These are phyloP conservation scores for Heliconius eleuchia DNA, from an alignment of 1,140 invertebrate species.

Conservation along the genomic window DNA sequence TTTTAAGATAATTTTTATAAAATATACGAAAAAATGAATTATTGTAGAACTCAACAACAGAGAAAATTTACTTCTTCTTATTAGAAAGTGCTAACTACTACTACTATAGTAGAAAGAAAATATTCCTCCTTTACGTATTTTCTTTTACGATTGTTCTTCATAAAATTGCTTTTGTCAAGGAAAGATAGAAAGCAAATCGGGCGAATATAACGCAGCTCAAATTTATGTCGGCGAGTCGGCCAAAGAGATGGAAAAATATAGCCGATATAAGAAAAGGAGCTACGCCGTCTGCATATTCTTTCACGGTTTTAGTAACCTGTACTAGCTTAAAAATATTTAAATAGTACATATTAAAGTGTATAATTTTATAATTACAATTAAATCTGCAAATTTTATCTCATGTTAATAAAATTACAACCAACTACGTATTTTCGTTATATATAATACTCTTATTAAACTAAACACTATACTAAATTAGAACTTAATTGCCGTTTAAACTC, in stretches of 20 bases:
- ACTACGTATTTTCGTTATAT: conserved; percentile 24
- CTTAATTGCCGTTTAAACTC: conserved; percentile 29
- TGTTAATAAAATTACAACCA: not conserved
- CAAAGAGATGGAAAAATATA: conserved; percentile 30
- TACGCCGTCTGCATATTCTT: conserved; percentile 10
- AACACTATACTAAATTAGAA: conserved; percentile 25
- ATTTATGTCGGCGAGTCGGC: conserved; percentile 44
- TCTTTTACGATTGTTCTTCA: conserved; percentile 38
- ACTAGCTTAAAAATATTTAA: too few species aligned
- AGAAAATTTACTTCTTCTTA: not conserved
- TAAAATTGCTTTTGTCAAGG: conserved; percentile 44
- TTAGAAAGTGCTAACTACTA: not conserved
- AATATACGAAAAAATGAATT: not conserved
- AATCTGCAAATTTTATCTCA: not conserved
- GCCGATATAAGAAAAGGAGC: conserved; percentile 6
- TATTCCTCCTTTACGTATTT: conserved; percentile 14
- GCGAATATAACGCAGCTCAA: conserved; percentile 45
- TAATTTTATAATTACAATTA: not conserved
- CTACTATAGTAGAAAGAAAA: conserved; percentile 16
- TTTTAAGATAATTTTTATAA: too few species aligned
- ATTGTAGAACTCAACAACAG: not conserved
- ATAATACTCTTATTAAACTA: conserved; percentile 19
- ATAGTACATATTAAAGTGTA: not conserved
- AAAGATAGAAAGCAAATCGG: conserved; percentile 40
- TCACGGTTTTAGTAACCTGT: not conserved